These are phyloP conservation scores for Epistrophe eligans DNA, from an alignment of 2,888 invertebrate genomes.

Conservation along the genomic window DNA sequence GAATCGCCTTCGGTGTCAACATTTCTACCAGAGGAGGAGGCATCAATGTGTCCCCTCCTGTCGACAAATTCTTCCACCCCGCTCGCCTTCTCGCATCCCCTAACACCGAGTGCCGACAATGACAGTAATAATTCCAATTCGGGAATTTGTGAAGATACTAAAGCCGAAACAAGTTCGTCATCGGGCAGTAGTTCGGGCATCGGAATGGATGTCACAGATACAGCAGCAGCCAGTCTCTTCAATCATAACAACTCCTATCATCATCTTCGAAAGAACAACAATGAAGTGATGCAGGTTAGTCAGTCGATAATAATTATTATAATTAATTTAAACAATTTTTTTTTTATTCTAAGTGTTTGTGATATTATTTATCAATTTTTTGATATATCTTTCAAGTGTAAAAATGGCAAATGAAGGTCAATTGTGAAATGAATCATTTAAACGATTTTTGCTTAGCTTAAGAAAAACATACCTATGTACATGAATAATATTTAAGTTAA, in stretches of 20 bases:
- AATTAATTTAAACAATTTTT: neutral
- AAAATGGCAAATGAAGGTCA: constrained; percentile 70
- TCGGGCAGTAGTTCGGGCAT: constrained; percentile 82
- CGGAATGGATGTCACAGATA: constrained; percentile 81
- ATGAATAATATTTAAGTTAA: neutral
- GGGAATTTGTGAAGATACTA: constrained; percentile 80
- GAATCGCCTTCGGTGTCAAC: constrained; percentile 83
- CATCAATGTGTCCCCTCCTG: constrained; percentile 88
- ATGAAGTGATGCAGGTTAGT: constrained; percentile 79
- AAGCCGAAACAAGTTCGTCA: constrained; percentile 82
- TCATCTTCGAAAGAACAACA: constrained; percentile 81
- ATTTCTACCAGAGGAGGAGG: constrained; percentile 86
- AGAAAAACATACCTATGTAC: neutral
- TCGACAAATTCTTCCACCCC: constrained; percentile 87
- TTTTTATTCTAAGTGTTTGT: neutral
- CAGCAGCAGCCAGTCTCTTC: constrained; percentile 79
- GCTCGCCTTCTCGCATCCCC: constrained; percentile 86
- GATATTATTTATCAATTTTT: neutral
- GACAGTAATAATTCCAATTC: constrained; percentile 82
- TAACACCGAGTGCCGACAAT: constrained; percentile 85
- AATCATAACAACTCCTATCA: constrained; percentile 81
- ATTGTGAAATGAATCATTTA: constrained; percentile 30
- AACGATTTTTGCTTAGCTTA: neutral
- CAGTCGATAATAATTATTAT: neutral
- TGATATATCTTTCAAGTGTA: neutral